Evolutionary conservation across 2,113 vertebrate species (phyloP).

Genomic region (Brachionichthys hirsutus): DNA sequence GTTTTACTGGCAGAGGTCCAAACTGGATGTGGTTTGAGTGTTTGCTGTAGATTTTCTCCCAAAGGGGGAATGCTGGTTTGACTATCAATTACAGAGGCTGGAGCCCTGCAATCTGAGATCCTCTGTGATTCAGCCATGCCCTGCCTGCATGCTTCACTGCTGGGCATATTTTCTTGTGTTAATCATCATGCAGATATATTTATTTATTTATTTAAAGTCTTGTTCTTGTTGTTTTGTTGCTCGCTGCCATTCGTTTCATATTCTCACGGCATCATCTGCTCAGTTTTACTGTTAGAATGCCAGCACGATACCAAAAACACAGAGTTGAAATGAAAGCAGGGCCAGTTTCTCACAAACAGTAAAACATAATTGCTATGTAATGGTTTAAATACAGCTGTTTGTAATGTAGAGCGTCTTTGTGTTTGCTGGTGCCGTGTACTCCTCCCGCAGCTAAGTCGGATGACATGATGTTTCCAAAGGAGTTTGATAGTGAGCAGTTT

Average conservation of each 20-base stretch:
- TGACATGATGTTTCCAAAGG: slow-evolving; percentile 28
- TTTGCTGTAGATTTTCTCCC: slow-evolving; percentile 53
- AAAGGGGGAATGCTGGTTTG: slow-evolving; percentile 34
- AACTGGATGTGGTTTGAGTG: slow-evolving; percentile 66
- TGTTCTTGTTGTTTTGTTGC: slow-evolving; percentile 18
- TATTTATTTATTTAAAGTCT: neutral
- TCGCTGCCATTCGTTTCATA: slow-evolving; percentile 15
- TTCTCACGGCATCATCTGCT: slow-evolving; percentile 20
- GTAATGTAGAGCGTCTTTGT: slow-evolving; percentile 36
- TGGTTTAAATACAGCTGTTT: slow-evolving; percentile 51
- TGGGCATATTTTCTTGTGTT: slow-evolving; percentile 34
- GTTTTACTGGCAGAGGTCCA: slow-evolving; percentile 69
- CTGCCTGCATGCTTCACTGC: slow-evolving; percentile 46
- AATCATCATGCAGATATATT: slow-evolving; percentile 17
- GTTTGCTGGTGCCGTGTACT: neutral
- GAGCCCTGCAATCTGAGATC: slow-evolving; percentile 60
- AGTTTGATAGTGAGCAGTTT: slow-evolving; percentile 14
- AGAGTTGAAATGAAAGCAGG: neutral
- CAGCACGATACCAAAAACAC: neutral
- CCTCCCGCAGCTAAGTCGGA: slow-evolving; percentile 32
- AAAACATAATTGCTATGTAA: slow-evolving; percentile 25
- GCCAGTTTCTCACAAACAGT: slow-evolving; percentile 9
- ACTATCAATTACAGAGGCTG: slow-evolving; percentile 70
- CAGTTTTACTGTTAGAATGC: neutral
- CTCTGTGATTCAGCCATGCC: slow-evolving; percentile 58